Evolutionary conservation across 2,113 vertebrate genomes (phyloP).

Genomic region (Heteronetta atricapilla): DNA sequence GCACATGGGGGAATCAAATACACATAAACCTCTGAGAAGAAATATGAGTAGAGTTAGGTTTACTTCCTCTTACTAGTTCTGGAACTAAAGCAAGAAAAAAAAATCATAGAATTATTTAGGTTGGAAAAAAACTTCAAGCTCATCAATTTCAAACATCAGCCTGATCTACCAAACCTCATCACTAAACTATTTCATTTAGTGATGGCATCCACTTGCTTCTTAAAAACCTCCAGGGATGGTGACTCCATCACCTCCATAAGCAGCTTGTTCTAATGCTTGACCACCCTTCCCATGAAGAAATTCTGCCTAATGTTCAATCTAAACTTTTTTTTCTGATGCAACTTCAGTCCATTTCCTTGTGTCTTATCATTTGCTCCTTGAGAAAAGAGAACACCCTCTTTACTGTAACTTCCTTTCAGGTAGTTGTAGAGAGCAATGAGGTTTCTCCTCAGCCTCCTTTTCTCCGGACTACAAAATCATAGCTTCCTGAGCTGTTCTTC

Average conservation of each 20-base stretch:
- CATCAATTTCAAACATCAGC: background rate
- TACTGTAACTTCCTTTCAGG: too few relatives aligned
- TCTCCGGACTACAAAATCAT: background rate
- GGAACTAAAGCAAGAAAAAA: background rate
- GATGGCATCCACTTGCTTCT: background rate
- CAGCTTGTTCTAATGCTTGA: background rate
- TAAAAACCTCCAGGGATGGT: background rate
- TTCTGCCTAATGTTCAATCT: too few relatives aligned
- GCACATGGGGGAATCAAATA: rapidly evolving
- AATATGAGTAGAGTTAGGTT: background rate
- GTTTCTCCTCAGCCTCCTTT: background rate
- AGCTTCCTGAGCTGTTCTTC: background rate
- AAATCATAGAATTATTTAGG: background rate
- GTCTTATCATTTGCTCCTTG: too few relatives aligned
- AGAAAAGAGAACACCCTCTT: too few relatives aligned
- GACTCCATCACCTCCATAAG: background rate
- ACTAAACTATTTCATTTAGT: background rate
- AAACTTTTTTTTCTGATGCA: too few relatives aligned
- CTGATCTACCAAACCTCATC: background rate
- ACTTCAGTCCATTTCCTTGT: too few relatives aligned
- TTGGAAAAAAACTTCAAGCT: background rate
- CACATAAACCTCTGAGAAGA: background rate
- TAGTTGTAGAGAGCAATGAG: too few relatives aligned
- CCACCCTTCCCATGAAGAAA: too few relatives aligned
- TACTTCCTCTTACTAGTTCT: background rate